A percentile compares a stretch with the other conserved stretches of the same genome.
Conservation (phyloP, 2,888 invertebrate species). For the Slavum lentiscoides region DNA sequence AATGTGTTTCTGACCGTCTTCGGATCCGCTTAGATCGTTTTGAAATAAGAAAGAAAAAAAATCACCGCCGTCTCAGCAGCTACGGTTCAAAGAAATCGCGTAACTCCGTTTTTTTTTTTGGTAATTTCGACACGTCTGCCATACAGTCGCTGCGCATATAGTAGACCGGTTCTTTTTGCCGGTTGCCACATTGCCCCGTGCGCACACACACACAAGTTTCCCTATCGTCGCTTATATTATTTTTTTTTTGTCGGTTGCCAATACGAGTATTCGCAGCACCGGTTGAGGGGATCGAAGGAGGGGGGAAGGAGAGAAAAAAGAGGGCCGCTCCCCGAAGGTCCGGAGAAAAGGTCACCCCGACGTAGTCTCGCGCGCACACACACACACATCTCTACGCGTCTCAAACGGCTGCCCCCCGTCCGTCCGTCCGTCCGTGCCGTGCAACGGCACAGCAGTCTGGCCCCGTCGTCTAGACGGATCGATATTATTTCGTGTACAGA, state of each 20-base stretch:
- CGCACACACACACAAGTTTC: background rate
- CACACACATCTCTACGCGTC: no score
- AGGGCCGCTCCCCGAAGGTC: slow-evolving; percentile 26
- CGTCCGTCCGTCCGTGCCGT: no score
- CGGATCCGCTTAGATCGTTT: no score
- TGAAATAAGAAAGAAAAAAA: no score
- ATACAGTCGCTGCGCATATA: background rate
- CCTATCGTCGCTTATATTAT: background rate
- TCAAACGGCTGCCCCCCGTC: background rate
- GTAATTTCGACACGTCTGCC: slow-evolving; percentile 45
- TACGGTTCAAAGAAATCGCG: no score
- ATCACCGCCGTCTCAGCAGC: slow-evolving; percentile 1
- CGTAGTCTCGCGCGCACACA: background rate
- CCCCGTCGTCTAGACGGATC: slow-evolving; percentile 49
- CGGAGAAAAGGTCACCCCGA: slow-evolving; percentile 41
- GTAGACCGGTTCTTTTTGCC: slow-evolving; percentile 40
- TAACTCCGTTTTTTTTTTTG: background rate
- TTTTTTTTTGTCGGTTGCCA: slow-evolving; percentile 13
- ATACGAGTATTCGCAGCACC: slow-evolving; percentile 5
- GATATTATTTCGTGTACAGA: slow-evolving; percentile 16
- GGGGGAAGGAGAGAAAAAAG: background rate
- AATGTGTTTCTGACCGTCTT: no score
- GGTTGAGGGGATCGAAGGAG: no score
- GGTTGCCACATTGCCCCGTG: slow-evolving; percentile 17
- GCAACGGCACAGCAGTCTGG: slow-evolving; percentile 26